Conservation (phyloP, 2,113 vertebrate genomes). For the Cervus canadensis region DNA sequence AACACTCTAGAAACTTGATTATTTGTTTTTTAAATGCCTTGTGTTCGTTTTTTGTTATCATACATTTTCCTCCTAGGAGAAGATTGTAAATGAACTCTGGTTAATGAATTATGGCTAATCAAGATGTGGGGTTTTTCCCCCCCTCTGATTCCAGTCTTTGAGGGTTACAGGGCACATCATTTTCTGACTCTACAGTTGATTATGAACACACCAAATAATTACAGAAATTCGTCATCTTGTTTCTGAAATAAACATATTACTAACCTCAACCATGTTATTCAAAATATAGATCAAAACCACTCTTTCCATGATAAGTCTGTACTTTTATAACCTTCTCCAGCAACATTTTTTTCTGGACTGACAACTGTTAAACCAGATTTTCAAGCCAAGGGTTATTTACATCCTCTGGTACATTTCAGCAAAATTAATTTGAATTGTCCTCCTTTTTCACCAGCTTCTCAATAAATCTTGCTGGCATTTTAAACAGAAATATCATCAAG, state of each 20-base stretch:
- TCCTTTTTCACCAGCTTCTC: constrained; percentile 51
- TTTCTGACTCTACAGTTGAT: background rate
- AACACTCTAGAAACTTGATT: background rate
- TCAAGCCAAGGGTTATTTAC: constrained; percentile 64
- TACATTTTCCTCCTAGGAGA: background rate
- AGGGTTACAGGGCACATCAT: background rate
- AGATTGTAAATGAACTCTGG: background rate
- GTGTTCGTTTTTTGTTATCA: background rate
- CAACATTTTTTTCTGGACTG: constrained; percentile 39
- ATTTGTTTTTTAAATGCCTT: background rate
- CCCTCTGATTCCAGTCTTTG: background rate
- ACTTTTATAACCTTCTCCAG: background rate
- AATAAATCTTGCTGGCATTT: constrained; percentile 46
- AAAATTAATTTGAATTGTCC: constrained; percentile 62
- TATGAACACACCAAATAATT: background rate
- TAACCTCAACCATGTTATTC: background rate
- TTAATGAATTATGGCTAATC: background rate
- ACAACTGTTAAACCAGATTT: constrained; percentile 52
- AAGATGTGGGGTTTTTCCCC: background rate
- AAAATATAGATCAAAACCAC: background rate
- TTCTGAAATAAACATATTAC: constrained; percentile 25
- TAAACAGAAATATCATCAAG: constrained; percentile 54
- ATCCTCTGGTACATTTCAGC: constrained; percentile 48
- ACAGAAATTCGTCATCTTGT: background rate
- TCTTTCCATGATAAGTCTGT: background rate